phyloP scores from a whole-genome alignment of 1,140 invertebrate species.

The Dreissena polymorpha region DNA sequence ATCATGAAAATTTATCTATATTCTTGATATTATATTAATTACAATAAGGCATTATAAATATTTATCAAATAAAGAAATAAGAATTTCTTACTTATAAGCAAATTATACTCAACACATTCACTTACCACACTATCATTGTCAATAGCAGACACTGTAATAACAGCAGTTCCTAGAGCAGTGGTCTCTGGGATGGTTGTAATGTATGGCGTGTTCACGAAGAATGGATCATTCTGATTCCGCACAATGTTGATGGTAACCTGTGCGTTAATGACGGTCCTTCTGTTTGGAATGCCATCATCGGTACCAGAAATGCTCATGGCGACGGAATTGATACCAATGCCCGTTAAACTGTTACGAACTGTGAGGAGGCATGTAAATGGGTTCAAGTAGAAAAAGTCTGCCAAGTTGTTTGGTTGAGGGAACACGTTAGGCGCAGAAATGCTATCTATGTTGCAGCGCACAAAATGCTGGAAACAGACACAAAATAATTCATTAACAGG shows the following conservation, averaged over 20 bases:
- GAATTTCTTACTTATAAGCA: neutral
- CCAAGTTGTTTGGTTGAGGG: conserved; percentile 54
- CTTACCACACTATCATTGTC: conserved; percentile 67
- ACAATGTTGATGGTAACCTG: conserved; percentile 63
- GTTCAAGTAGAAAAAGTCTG: conserved; percentile 67
- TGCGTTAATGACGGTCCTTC: conserved; percentile 44
- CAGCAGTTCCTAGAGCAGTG: conserved; percentile 41
- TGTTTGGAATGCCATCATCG: conserved; percentile 66
- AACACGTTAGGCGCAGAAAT: conserved; percentile 47
- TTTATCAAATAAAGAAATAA: too few species aligned
- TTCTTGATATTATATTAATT: too few species aligned
- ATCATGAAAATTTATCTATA: too few species aligned
- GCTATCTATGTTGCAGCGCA: conserved; percentile 53
- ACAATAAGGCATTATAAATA: too few species aligned
- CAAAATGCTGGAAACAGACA: conserved; percentile 56
- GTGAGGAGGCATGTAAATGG: conserved; percentile 62
- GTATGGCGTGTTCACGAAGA: conserved; percentile 61
- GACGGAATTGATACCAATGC: conserved; percentile 35
- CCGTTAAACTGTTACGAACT: conserved; percentile 59
- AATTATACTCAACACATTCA: neutral
- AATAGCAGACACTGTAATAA: conserved; percentile 64
- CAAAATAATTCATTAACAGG: too few species aligned
- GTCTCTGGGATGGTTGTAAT: conserved; percentile 62
- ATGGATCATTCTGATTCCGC: conserved; percentile 66
- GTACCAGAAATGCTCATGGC: conserved; percentile 57